These are phyloP conservation scores for Bradypus variegatus DNA, from an alignment of 2,797 vertebrate species.

Conservation along the genomic window DNA sequence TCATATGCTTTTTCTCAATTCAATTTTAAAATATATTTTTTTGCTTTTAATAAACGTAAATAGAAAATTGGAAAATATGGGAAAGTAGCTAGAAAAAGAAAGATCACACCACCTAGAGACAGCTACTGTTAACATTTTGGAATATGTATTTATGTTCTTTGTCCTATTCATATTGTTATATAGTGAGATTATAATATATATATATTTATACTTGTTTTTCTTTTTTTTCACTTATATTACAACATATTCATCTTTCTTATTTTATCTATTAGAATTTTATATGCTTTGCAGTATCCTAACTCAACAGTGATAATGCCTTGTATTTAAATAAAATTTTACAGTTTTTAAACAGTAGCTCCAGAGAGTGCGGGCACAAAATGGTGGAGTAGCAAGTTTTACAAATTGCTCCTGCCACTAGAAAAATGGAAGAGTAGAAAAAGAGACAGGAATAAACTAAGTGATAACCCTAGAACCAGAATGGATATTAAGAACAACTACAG, in stretches of 20 bases:
- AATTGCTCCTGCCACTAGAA: too few species aligned
- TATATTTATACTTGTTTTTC: not conserved
- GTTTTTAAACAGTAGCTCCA: not conserved
- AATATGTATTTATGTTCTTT: not conserved
- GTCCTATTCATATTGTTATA: not conserved
- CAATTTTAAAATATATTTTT: not conserved
- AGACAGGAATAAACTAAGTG: too few species aligned
- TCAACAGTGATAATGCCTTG: not conserved
- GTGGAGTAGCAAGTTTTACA: too few species aligned
- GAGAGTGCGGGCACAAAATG: too few species aligned
- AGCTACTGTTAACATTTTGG: slow-evolving; percentile 8
- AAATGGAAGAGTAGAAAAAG: too few species aligned
- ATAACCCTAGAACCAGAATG: too few species aligned
- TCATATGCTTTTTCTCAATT: slow-evolving; percentile 1
- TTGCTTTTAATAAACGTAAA: slow-evolving; percentile 10
- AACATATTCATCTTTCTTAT: not conserved
- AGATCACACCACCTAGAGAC: not conserved
- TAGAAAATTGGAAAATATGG: slow-evolving; percentile 6
- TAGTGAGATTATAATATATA: not conserved
- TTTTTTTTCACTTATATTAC: not conserved
- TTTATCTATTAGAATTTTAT: slow-evolving; percentile 36
- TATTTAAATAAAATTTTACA: slow-evolving; percentile 33
- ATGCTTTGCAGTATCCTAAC: not conserved
- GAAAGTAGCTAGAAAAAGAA: slow-evolving; percentile 31
- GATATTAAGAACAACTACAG: too few species aligned